A percentile compares a stretch with the other conserved stretches of the same genome.
These are phyloP conservation scores for Cotesia chilonis DNA, from an alignment of 1,140 invertebrate species.

Conservation along the genomic window DNA sequence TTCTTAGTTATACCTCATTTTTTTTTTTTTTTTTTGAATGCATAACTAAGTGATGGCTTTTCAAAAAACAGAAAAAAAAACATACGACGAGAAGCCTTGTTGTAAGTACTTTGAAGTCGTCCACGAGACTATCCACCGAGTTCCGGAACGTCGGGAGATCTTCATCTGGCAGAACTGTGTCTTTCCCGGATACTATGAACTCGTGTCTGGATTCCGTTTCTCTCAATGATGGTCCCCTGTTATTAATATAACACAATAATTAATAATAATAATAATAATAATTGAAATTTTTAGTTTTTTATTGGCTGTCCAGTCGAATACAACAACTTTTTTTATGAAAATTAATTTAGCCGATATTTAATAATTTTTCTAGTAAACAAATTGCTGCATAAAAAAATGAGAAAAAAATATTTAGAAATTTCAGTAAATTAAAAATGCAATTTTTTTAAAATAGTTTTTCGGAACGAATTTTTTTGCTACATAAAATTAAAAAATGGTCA, in stretches of 20 bases:
- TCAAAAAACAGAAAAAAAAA: constrained; percentile 29
- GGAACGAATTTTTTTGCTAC: too few species aligned
- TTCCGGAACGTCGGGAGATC: constrained; percentile 73
- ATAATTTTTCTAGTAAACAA: too few species aligned
- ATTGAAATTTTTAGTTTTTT: not conserved
- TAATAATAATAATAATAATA: not conserved
- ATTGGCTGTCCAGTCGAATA: too few species aligned
- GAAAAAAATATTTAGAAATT: too few species aligned
- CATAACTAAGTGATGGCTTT: constrained; percentile 13
- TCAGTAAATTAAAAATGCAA: too few species aligned
- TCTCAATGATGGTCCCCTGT: constrained; percentile 41
- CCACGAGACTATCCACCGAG: constrained; percentile 71
- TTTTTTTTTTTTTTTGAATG: constrained; percentile 31
- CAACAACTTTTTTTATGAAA: too few species aligned
- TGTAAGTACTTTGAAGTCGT: constrained; percentile 74
- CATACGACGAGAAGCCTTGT: constrained; percentile 66
- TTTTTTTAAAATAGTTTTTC: too few species aligned
- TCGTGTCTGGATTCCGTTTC: constrained; percentile 71
- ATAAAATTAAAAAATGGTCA: too few species aligned
- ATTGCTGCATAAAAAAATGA: too few species aligned
- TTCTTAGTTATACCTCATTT: constrained; percentile 21
- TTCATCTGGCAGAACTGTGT: constrained; percentile 71
- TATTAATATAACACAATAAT: constrained; percentile 17
- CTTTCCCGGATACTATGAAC: constrained; percentile 72
- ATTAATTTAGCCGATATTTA: too few species aligned